A percentile compares a stretch with the other conserved stretches of the same genome.
phyloP scores from a whole-genome alignment of 2,113 vertebrate genomes.

The Spheniscus mendiculus region DNA sequence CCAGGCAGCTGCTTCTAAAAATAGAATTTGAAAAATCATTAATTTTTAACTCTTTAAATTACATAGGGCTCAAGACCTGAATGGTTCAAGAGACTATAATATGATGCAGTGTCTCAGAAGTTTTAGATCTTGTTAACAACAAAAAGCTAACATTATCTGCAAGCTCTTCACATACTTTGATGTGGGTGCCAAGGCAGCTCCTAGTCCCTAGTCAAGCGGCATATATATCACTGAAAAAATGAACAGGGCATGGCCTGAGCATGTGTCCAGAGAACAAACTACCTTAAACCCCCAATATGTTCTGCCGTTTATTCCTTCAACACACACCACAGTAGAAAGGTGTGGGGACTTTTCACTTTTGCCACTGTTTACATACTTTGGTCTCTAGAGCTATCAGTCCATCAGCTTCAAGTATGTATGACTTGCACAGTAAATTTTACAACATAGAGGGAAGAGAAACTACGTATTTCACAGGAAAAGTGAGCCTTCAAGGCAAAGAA shows the following conservation, averaged over 20 bases:
- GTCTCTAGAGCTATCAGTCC: background rate
- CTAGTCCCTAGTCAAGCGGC: accelerated
- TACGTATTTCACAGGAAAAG: background rate
- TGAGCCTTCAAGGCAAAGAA: background rate
- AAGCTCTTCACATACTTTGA: background rate
- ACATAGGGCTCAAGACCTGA: background rate
- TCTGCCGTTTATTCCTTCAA: background rate
- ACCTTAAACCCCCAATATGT: background rate
- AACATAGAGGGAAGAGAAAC: background rate
- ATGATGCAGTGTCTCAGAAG: background rate
- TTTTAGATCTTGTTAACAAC: background rate
- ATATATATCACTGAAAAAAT: background rate
- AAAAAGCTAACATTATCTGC: background rate
- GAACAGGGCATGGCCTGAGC: background rate
- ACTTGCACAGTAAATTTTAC: background rate
- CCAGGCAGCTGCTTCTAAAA: background rate
- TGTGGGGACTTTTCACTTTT: background rate
- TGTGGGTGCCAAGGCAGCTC: background rate
- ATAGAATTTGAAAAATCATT: background rate
- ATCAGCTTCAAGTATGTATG: background rate
- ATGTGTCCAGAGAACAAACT: background rate
- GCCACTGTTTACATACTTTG: background rate
- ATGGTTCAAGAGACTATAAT: background rate
- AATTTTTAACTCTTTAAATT: background rate
- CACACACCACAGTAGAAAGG: background rate